A percentile compares a stretch with the other conserved stretches of the same genome.
phyloP scores from a whole-genome alignment of 1,140 invertebrate species.

The Pogonomyrmex barbatus region DNA sequence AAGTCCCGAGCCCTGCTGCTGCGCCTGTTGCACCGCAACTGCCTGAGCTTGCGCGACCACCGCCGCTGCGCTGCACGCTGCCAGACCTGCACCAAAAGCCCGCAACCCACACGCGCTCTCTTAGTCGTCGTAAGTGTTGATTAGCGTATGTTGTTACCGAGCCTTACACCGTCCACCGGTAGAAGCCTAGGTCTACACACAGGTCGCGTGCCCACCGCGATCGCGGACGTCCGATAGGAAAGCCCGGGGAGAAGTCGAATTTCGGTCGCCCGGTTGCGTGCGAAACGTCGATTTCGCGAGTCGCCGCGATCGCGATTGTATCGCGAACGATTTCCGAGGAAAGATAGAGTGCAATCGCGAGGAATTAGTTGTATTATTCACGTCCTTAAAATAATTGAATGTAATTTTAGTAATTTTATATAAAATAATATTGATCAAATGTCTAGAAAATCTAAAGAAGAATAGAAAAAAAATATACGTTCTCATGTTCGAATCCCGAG shows the following conservation, averaged over 20 bases:
- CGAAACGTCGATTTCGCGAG: not conserved
- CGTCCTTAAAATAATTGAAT: conserved; percentile 3
- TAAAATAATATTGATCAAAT: not conserved
- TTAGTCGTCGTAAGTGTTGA: conserved; percentile 79
- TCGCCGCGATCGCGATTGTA: conserved; percentile 1
- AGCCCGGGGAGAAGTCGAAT: conserved; percentile 2
- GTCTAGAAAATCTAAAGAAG: not conserved
- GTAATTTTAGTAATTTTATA: not conserved
- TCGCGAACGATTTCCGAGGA: not conserved
- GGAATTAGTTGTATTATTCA: conserved; percentile 17
- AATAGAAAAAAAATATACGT: not conserved
- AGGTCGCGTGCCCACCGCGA: conserved; percentile 6
- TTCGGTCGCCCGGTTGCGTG: not conserved
- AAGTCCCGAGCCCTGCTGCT: conserved; percentile 85
- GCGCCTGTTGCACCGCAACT: conserved; percentile 85
- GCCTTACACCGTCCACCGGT: conserved; percentile 74
- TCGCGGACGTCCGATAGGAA: conserved; percentile 1
- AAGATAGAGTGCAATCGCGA: conserved; percentile 11
- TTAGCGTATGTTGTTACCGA: conserved; percentile 75
- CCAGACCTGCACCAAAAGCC: conserved; percentile 86
- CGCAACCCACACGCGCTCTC: conserved; percentile 81
- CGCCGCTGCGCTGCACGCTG: conserved; percentile 85
- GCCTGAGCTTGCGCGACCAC: conserved; percentile 85
- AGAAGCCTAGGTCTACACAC: conserved; percentile 61
- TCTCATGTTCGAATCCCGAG: not conserved